These are phyloP conservation scores for Beroe ovata DNA, from an alignment of 37 sponge, comb jelly and placozoan genomes.

Conservation along the genomic window DNA sequence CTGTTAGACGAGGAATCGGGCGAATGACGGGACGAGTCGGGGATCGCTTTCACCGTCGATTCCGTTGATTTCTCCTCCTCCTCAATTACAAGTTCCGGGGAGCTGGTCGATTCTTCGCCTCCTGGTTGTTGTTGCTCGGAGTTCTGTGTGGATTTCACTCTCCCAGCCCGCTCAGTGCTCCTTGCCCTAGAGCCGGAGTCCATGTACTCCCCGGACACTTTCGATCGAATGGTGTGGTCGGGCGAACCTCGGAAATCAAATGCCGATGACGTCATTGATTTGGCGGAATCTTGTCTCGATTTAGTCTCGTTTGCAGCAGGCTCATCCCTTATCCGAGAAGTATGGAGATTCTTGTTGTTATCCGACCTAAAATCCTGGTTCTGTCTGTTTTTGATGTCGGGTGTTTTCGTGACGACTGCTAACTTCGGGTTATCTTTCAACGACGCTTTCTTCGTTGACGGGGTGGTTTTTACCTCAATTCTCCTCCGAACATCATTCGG, in stretches of 20 bases:
- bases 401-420: slow-evolving; percentile 7
- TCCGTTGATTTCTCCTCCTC: slow-evolving; percentile 37
- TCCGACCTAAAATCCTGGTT: slow-evolving; percentile 34
- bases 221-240: background rate
- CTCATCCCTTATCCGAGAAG: slow-evolving; percentile 20
- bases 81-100: slow-evolving; percentile 56
- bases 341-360: background rate
- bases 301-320: slow-evolving; percentile 18
- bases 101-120: slow-evolving; percentile 22
- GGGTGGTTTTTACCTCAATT: slow-evolving; percentile 62
- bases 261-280: background rate
- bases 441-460: background rate
- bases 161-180: background rate
- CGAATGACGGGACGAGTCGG: slow-evolving; percentile 60
- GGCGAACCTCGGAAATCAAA: slow-evolving; percentile 51
- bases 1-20: slow-evolving; percentile 26
- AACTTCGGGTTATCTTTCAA: slow-evolving; percentile 31
- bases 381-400: background rate
- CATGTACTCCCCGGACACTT: background rate
- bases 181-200: background rate
- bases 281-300: background rate
- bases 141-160: background rate
- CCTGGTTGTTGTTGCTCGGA: too few species aligned
- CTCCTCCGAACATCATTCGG: background rate
- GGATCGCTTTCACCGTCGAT: slow-evolving; percentile 55